Conservation (phyloP, 92 coral and sea anemone species). For the Heteractis magnifica region DNA sequence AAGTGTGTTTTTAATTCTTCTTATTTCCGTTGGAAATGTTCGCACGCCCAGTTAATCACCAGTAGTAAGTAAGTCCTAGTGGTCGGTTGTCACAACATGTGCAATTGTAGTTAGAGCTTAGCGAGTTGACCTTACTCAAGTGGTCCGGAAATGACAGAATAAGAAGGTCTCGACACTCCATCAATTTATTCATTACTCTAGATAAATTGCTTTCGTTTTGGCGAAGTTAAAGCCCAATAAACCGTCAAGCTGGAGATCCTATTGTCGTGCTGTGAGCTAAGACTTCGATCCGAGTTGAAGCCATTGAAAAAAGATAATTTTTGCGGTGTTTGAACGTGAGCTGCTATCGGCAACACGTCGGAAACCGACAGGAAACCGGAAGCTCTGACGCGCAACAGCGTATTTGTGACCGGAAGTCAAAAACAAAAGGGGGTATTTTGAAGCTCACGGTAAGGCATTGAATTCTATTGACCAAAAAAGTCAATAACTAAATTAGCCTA, state of each 20-base stretch:
- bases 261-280: neutral
- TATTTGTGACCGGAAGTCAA: conserved; percentile 67
- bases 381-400: conserved; percentile 34
- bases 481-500: conserved; percentile 14
- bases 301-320: neutral
- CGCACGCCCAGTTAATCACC: conserved; percentile 27
- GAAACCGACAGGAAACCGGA: conserved; percentile 53
- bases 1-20: conserved; percentile 21
- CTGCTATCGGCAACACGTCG: conserved; percentile 27
- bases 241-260: neutral
- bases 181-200: conserved; percentile 14
- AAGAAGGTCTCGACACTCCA: conserved; percentile 36
- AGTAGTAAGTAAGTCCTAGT: neutral
- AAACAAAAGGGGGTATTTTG: conserved; percentile 47
- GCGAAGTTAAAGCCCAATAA: neutral
- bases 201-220: neutral
- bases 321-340: conserved; percentile 10
- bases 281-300: neutral
- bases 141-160: conserved; percentile 33
- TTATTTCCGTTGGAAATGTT: conserved; percentile 36
- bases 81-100: conserved; percentile 34
- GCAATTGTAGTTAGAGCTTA: conserved; percentile 42
- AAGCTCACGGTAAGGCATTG: conserved; percentile 37
- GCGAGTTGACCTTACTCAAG: conserved; percentile 34
- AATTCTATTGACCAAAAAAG: conserved; percentile 30